These are phyloP conservation scores for Nannoperca australis DNA, from an alignment of 2,797 vertebrate genomes.

Conservation along the genomic window DNA sequence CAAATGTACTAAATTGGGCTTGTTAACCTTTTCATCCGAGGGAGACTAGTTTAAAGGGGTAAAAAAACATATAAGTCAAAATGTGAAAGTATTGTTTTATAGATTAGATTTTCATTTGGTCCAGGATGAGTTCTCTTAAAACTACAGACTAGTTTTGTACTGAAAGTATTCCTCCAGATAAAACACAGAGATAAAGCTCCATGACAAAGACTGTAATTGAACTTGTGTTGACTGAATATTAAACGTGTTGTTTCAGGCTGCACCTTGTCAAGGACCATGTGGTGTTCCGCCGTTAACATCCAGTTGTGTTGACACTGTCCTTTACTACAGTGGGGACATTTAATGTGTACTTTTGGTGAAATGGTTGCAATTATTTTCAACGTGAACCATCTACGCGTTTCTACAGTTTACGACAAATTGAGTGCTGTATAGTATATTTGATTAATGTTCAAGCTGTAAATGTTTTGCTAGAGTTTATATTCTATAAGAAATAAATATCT, in stretches of 20 bases:
- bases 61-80: conserved; percentile 7
- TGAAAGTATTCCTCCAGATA: conserved; percentile 34
- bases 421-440: conserved; percentile 90
- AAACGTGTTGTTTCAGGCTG: conserved; percentile 65
- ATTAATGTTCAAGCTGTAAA: conserved; percentile 89
- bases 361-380: conserved; percentile 82
- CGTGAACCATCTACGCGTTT: conserved; percentile 85
- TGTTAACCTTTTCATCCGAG: too few species aligned
- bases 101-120: conserved; percentile 7
- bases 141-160: conserved; percentile 62
- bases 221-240: conserved; percentile 62
- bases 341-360: conserved; percentile 77
- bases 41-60: not conserved
- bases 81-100: conserved; percentile 29
- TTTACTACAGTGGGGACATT: conserved; percentile 51
- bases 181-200: conserved; percentile 21
- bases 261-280: conserved; percentile 42
- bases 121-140: conserved; percentile 20
- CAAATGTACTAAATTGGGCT: too few species aligned
- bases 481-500: conserved; percentile 87
- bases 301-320: conserved; percentile 51
- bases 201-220: conserved; percentile 45
- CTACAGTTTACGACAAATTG: conserved; percentile 87
- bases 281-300: conserved; percentile 49
- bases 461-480: conserved; percentile 93